Percentiles rank a stretch among this genome's conserved stretches.
phyloP scores from a whole-genome alignment of 1,140 invertebrate genomes.

The Drosophila aff. region DNA sequence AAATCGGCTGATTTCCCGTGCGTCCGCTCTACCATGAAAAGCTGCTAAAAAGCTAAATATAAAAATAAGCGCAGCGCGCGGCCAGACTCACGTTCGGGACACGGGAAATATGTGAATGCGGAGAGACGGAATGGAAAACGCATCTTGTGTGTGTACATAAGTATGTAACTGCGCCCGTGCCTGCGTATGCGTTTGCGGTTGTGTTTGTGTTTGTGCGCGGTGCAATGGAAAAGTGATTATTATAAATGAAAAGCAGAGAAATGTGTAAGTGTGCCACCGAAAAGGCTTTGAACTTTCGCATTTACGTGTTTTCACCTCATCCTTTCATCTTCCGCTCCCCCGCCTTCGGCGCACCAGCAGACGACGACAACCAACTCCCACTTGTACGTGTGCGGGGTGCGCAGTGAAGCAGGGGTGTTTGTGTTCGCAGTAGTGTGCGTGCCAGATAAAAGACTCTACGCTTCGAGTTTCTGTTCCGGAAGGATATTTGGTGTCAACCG shows the following conservation, averaged over 20 bases:
- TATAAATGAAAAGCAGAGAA: constrained; percentile 78
- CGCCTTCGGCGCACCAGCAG: constrained; percentile 31
- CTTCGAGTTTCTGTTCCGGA: constrained; percentile 41
- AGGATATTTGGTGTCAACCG: constrained; percentile 69
- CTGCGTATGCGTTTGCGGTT: constrained; percentile 33
- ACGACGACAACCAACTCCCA: constrained; percentile 68
- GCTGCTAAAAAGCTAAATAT: constrained; percentile 82
- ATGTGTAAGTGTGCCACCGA: constrained; percentile 72
- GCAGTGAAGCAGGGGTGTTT: constrained; percentile 59
- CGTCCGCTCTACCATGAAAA: constrained; percentile 59
- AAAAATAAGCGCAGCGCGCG: constrained; percentile 78
- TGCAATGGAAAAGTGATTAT: constrained; percentile 77
- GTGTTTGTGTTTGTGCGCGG: constrained; percentile 63
- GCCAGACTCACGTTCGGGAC: too few relatives aligned
- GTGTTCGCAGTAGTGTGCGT: constrained; percentile 55
- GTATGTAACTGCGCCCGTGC: constrained; percentile 22
- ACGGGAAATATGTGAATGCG: constrained; percentile 65
- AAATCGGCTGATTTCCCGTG: constrained; percentile 69
- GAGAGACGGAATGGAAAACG: constrained; percentile 57
- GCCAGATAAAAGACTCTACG: constrained; percentile 61
- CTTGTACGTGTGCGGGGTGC: constrained; percentile 75
- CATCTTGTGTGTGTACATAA: constrained; percentile 57
- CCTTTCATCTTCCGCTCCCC: constrained; percentile 28
- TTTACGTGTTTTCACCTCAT: constrained; percentile 64
- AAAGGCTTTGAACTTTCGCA: constrained; percentile 65